Evolutionary conservation across 2,797 vertebrate species (phyloP), one percentile per base, ranked within the genome.

Genomic region (Hypotaenidia philippensis): DNA sequence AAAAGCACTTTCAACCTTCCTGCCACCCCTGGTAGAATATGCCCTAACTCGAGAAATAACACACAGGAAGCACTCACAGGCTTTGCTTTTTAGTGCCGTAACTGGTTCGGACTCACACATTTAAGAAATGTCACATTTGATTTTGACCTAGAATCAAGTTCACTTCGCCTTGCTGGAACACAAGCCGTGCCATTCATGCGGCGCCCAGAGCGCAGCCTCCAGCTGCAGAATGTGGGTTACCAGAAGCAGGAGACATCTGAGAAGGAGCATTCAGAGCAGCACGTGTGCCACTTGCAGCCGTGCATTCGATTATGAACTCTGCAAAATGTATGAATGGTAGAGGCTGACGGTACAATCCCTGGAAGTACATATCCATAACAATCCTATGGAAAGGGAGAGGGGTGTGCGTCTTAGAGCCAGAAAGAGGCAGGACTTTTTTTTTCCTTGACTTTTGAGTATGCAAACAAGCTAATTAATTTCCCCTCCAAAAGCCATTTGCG

Each of bases 191-290:
- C 91, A 96, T 95, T 96, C 94, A 96, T 78, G 80, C 4, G 0
- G 74, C 1, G 14, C 92, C 79, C 31, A 4, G 61, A 91, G 91
- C 6, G 0, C 77, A 89, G 91, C 89, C 91, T 90, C 95, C 91
- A 94, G 89, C 96, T 96, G 96, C 93, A 74, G 90, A 95, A 96
- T 76, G 70, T 95, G 95, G 94, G 94, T 90, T 95, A 93, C 85
- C 90, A 94, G 96, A 63, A 90, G 91, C 91, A 94, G 70, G 87
- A 91, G 94, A 83, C 80, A 94, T 93, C 90, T 96, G 96, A 96
- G 93, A 94, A 91, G 74, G 60, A 91, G 88, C 95, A 96, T 96
- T 96, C 96, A 96, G 87, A 94, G 75, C 79, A 96, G 96, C 94
- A 96, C 64, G 57, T 94, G 95, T 53, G 22, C 52, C 41, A 40